Evolutionary conservation across 2,888 invertebrate genomes (phyloP).

Genomic region (Boloria euphrosyne): DNA sequence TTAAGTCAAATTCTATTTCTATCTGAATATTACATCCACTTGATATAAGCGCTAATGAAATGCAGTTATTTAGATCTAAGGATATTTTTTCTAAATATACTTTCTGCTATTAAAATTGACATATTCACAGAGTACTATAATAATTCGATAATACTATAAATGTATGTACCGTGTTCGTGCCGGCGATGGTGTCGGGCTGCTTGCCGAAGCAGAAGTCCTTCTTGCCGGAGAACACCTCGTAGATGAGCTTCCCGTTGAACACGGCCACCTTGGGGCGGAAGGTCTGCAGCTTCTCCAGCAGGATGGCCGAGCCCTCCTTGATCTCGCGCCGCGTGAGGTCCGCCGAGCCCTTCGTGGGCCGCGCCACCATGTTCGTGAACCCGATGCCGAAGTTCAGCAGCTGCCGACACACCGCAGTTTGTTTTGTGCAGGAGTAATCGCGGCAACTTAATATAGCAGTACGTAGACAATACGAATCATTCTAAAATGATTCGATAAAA

Average conservation of each 20-base stretch:
- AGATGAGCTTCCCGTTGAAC: slow-evolving; percentile 97
- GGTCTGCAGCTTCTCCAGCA: slow-evolving; percentile 94
- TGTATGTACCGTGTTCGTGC: slow-evolving; percentile 87
- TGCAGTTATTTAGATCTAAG: no score
- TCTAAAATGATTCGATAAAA: no score
- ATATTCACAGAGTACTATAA: no score
- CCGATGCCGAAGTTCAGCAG: slow-evolving; percentile 96
- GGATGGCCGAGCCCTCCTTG: slow-evolving; percentile 94
- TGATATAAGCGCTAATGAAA: no score
- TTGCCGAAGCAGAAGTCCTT: slow-evolving; percentile 98
- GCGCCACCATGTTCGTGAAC: slow-evolving; percentile 98
- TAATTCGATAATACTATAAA: no score
- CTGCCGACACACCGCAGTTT: slow-evolving; percentile 45
- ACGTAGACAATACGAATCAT: no score
- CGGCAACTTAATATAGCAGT: no score
- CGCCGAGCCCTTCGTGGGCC: slow-evolving; percentile 97
- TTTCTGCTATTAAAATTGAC: no score
- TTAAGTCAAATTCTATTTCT: no score
- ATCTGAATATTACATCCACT: no score
- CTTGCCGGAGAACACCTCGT: slow-evolving; percentile 98
- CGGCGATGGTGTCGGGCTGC: slow-evolving; percentile 96
- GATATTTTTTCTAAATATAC: no score
- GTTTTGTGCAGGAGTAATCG: no score
- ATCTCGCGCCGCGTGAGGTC: slow-evolving; percentile 97
- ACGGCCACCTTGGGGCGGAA: slow-evolving; percentile 91